Percentiles rank a stretch among this genome's conserved stretches.
phyloP scores from a whole-genome alignment of 2,888 invertebrate species.

The Athrips mouffetella region DNA sequence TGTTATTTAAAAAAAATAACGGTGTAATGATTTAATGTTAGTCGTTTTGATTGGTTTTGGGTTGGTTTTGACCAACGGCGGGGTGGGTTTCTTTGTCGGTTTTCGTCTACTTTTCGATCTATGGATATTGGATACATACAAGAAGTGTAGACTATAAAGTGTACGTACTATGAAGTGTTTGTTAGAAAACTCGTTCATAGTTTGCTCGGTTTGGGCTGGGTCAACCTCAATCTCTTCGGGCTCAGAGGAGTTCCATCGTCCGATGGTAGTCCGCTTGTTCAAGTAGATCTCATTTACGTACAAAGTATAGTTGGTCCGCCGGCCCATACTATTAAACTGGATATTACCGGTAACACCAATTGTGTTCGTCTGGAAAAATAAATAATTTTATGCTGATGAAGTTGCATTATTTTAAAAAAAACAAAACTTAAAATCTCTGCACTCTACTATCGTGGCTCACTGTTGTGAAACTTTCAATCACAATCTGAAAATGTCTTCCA shows the following conservation, averaged over 20 bases:
- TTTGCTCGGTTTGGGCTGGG: neutral
- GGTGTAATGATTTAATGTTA: no score
- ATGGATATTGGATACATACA: no score
- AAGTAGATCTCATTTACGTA: constrained; percentile 80
- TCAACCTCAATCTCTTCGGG: neutral
- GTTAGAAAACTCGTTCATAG: constrained; percentile 65
- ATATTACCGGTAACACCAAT: constrained; percentile 83
- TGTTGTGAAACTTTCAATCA: no score
- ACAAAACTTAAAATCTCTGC: no score
- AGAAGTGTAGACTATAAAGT: no score
- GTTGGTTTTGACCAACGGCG: no score
- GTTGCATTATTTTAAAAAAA: constrained; percentile 17
- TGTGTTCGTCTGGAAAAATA: constrained; percentile 76
- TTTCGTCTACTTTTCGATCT: no score
- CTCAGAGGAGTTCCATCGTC: constrained; percentile 49
- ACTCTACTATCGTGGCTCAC: no score
- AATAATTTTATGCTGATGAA: constrained; percentile 13
- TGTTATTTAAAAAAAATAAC: no score
- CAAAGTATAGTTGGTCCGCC: constrained; percentile 82
- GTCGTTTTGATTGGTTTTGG: no score
- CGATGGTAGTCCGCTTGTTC: constrained; percentile 44
- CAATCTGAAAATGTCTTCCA: no score
- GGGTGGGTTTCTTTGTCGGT: no score
- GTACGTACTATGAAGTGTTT: constrained; percentile 81
- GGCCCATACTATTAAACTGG: constrained; percentile 82